Evolutionary conservation across 2,113 vertebrate species (phyloP).

Genomic region (Nycticebus coucang): DNA sequence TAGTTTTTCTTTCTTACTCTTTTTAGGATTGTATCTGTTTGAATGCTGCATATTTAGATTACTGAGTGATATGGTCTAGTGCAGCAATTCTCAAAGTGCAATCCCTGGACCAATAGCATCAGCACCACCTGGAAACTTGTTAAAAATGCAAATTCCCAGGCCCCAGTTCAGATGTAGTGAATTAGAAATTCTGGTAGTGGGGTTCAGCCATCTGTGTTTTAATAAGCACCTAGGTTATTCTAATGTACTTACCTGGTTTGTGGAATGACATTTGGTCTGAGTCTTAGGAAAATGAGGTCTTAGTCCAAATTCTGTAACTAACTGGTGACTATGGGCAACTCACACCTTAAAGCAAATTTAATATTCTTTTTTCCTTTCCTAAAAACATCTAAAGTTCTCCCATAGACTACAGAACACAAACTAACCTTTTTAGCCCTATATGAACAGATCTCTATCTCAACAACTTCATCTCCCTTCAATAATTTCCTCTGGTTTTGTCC

Average conservation of each 20-base stretch:
- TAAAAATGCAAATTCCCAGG: not conserved
- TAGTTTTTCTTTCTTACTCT: not conserved
- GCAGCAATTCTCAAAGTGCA: not conserved
- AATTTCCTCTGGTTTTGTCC: not conserved
- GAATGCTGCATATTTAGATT: constrained; percentile 7
- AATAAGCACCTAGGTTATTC: not conserved
- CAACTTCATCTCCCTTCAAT: not conserved
- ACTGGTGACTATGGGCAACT: not conserved
- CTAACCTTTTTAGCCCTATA: not conserved
- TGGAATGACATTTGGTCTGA: not conserved
- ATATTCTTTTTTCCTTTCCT: not conserved
- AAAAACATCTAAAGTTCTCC: not conserved
- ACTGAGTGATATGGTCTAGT: not conserved
- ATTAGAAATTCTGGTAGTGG: not conserved
- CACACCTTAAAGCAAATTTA: not conserved
- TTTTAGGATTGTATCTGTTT: not conserved
- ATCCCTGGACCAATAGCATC: not conserved
- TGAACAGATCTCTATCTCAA: not conserved
- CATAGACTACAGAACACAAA: not conserved
- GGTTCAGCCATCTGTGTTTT: not conserved
- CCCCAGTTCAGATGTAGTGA: not conserved
- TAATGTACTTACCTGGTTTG: not conserved
- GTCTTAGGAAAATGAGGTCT: not conserved
- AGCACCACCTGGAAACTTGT: not conserved
- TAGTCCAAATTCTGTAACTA: not conserved